Evolutionary conservation across 2,797 vertebrate genomes (phyloP).

Genomic region (Crypturellus tataupa): DNA sequence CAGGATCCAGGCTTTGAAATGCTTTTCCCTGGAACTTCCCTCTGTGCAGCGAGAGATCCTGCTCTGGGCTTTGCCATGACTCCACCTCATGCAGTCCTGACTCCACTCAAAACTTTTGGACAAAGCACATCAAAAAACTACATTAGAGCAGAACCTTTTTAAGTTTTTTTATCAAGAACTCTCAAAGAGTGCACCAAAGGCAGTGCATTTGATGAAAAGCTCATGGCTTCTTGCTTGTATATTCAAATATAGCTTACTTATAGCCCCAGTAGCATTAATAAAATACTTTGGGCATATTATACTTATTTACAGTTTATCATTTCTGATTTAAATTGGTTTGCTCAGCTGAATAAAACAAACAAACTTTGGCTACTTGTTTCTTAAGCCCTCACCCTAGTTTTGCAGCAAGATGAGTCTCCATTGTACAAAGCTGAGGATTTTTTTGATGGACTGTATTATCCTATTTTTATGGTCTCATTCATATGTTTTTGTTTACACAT

Average conservation of each 20-base stretch:
- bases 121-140: neutral
- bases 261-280: neutral
- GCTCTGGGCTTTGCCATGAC: too few relatives aligned
- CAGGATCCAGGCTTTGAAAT: too few relatives aligned
- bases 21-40: neutral
- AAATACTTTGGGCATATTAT: neutral
- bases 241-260: neutral
- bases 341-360: neutral
- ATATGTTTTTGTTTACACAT: slow-evolving; percentile 59
- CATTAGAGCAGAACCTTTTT: neutral
- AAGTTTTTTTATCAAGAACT: neutral
- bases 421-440: neutral
- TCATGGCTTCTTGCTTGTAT: neutral
- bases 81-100: neutral
- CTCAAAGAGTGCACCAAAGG: fast-evolving
- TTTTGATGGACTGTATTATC: slow-evolving; percentile 9
- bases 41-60: too few relatives aligned
- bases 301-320: neutral
- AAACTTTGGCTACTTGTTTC: neutral
- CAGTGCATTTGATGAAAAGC: neutral
- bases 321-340: neutral
- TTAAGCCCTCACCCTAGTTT: neutral
- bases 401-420: neutral
- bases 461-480: slow-evolving; percentile 43
- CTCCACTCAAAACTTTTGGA: neutral